Evolutionary conservation across 1,140 invertebrate genomes (phyloP).

Genomic region (Whitmania pigra): DNA sequence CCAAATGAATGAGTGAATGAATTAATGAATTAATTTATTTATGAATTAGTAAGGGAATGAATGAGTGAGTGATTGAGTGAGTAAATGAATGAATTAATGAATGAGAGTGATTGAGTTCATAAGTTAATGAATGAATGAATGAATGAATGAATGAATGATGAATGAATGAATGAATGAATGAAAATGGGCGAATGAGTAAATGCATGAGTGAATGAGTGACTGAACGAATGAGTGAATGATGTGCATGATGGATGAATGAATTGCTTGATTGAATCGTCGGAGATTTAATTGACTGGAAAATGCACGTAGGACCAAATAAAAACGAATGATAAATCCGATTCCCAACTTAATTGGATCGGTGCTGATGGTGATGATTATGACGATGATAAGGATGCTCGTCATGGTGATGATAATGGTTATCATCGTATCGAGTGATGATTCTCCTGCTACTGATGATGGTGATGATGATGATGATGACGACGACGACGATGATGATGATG

Average conservation of each 20-base stretch:
- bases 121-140: slow-evolving; percentile 15
- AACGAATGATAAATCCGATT: neutral
- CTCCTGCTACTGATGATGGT: too few relatives aligned
- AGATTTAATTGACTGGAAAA: neutral
- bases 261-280: neutral
- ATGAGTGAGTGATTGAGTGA: slow-evolving; percentile 24
- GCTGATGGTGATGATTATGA: too few relatives aligned
- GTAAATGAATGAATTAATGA: slow-evolving; percentile 22
- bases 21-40: slow-evolving; percentile 21
- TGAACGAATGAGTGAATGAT: slow-evolving; percentile 14
- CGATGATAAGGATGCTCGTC: too few relatives aligned
- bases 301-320: slow-evolving; percentile 35
- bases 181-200: slow-evolving; percentile 12
- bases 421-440: too few relatives aligned
- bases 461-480: too few relatives aligned
- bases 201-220: slow-evolving; percentile 17
- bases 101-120: slow-evolving; percentile 10
- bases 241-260: slow-evolving; percentile 36
- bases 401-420: too few relatives aligned
- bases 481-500: too few relatives aligned
- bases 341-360: neutral
- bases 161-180: too few relatives aligned
- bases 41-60: slow-evolving; percentile 23
- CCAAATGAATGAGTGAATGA: slow-evolving; percentile 18
- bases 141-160: slow-evolving; percentile 18